Conservation (phyloP, 2,888 invertebrate species). For the Diplolepis rosae region DNA sequence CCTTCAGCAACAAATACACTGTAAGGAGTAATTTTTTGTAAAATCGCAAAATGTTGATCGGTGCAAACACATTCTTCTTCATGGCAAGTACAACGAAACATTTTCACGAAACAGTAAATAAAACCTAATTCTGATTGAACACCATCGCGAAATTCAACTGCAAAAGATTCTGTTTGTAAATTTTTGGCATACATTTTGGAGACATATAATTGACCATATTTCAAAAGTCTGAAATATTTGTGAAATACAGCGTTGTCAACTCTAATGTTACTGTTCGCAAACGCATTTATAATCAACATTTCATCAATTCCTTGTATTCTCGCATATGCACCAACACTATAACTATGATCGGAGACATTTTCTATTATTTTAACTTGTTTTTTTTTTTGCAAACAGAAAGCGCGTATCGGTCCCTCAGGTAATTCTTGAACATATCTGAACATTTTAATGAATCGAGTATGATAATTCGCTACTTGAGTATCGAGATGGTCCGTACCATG, state of each 20-base stretch:
- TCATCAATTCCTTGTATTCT: conserved; percentile 16
- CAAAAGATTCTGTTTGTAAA: conserved; percentile 37
- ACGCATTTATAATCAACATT: conserved; percentile 16
- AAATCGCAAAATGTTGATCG: conserved; percentile 38
- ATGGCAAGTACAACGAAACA: conserved; percentile 32
- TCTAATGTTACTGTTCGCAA: conserved; percentile 23
- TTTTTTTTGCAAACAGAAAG: conserved; percentile 31
- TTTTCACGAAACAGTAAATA: conserved; percentile 40
- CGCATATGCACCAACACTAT: conserved; percentile 43
- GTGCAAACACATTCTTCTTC: conserved; percentile 36
- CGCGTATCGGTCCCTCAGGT: conserved; percentile 31
- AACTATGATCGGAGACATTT: conserved; percentile 5
- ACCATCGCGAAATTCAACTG: conserved; percentile 20
- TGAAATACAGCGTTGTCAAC: conserved; percentile 20
- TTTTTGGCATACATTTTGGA: conserved; percentile 32
- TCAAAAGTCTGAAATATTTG: conserved; percentile 42
- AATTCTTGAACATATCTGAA: conserved; percentile 32
- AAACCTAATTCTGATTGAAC: conserved; percentile 28
- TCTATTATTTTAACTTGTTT: conserved; percentile 41
- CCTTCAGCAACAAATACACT: conserved; percentile 35
- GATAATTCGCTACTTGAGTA: conserved; percentile 34
- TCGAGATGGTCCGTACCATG: conserved; percentile 42
- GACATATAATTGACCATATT: conserved; percentile 39
- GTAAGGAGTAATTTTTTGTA: conserved; percentile 29
- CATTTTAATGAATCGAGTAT: conserved; percentile 38